Conservation (phyloP, 2,797 vertebrate species). For the Fringilla coelebs region DNA sequence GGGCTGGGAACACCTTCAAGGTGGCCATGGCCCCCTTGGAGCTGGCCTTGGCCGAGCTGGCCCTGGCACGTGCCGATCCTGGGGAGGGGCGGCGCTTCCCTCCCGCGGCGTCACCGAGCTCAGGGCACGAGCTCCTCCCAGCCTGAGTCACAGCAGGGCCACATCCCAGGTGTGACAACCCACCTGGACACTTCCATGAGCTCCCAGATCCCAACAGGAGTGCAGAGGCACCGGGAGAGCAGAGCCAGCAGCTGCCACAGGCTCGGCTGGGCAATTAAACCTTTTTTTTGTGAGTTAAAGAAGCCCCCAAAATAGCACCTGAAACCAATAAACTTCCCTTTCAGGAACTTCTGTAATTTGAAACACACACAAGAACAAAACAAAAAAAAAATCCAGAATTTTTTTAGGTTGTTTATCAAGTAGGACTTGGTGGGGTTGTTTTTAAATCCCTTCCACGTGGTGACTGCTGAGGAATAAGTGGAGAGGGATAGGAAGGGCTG, state of each 20-base stretch:
- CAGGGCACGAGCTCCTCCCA: background rate
- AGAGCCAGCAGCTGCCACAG: background rate
- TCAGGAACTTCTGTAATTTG: constrained; percentile 68
- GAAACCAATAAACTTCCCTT: constrained; percentile 70
- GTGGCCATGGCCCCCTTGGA: background rate
- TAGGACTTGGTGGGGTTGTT: background rate
- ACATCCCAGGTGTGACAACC: background rate
- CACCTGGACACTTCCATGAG: background rate
- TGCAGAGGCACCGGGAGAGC: background rate
- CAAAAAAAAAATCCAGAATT: constrained; percentile 13
- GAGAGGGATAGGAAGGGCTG: background rate
- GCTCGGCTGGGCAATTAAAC: background rate
- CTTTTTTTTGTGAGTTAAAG: constrained; percentile 1
- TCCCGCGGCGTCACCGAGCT: background rate
- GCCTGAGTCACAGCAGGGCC: background rate
- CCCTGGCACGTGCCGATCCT: rapidly evolving
- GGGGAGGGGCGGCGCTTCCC: rapidly evolving
- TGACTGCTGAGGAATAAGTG: background rate
- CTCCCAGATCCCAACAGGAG: background rate
- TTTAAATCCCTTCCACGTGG: background rate
- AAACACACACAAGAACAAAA: constrained; percentile 13
- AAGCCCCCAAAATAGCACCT: constrained; percentile 56
- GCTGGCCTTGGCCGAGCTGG: background rate
- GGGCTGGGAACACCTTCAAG: background rate
- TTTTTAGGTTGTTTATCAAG: background rate